These are phyloP conservation scores for Lochmaea capreae DNA, from an alignment of 2,888 invertebrate species.

Conservation along the genomic window DNA sequence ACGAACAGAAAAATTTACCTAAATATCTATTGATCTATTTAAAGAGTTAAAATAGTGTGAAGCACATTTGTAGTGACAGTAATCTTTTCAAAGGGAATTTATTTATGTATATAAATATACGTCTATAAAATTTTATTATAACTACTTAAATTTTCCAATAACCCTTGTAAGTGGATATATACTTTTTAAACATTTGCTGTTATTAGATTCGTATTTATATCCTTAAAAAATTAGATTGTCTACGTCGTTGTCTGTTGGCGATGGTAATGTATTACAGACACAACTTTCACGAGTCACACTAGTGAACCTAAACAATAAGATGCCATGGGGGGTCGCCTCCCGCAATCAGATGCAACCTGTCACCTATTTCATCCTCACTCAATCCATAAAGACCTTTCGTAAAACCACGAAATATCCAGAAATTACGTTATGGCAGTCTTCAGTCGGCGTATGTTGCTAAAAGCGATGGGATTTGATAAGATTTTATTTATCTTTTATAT, in stretches of 20 bases:
- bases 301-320: slow-evolving; percentile 45
- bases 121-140: too few species aligned
- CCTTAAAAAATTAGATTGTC: background rate
- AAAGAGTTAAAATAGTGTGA: too few species aligned
- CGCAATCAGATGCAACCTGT: slow-evolving; percentile 44
- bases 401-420: slow-evolving; percentile 36
- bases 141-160: too few species aligned
- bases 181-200: too few species aligned
- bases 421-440: slow-evolving; percentile 26
- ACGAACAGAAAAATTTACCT: too few species aligned
- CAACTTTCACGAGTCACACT: slow-evolving; percentile 41
- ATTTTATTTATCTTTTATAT: slow-evolving; percentile 16
- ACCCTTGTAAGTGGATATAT: too few species aligned
- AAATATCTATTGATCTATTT: too few species aligned
- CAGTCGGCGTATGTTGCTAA: slow-evolving; percentile 17
- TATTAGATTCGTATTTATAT: background rate
- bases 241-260: background rate
- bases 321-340: slow-evolving; percentile 45
- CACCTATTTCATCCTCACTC: slow-evolving; percentile 46
- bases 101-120: too few species aligned
- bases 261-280: slow-evolving; percentile 42
- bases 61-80: too few species aligned
- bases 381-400: slow-evolving; percentile 36
- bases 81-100: too few species aligned
- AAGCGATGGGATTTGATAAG: slow-evolving; percentile 14